Base-by-base conservation (phyloP, 2,888 invertebrate genomes). In the Aleiodes testaceus region DNA sequence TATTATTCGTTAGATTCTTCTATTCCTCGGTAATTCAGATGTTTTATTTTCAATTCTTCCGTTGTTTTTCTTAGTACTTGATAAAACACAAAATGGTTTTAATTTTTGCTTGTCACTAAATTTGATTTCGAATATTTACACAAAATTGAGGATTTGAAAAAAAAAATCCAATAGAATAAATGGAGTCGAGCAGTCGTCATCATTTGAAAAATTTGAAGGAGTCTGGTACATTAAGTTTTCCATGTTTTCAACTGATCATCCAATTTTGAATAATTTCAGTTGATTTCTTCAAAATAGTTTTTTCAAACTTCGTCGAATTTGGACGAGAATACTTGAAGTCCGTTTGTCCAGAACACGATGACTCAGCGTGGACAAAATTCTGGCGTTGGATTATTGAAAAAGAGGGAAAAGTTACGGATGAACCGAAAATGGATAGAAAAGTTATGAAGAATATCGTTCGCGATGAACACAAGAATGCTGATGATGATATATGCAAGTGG, bases 321-420 rank as follows among this genome's bases (percentile, higher is more conserved):
- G 53, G 53, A 26, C 26, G 22, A 12, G 26, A 69, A 4, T 67
- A 75, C 61, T 18, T 71, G 1, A 71, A 75, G 47, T 75, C 77
- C 1, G 66, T 75, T 2, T 79, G 79, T 55, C 78, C 79, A n/a
- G 61, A 66, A 5, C 67, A 53, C 16, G 67, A 55, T 14, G 18
- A 11, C 42, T 67, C 55, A 30, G 44, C 26, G 18, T 67, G 67
- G 67, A 26, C 20, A 2, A 14, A 55, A 59, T 26, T 55, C 4
- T 55, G 14, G 26, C 14, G 18, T 22, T 30, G 55, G 59, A 14
- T 67, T 16, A 16, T 30, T 4, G 53, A 55, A 3, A 45, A 55
- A 45, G 55, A 12, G 5, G 47, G 11, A 0, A 67, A 55, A 26
- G 44, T n/a, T 14, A 5, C n/a, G 11, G 55, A 67, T 26, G 42